A percentile compares a stretch with the other conserved stretches of the same genome.
Conservation (phyloP, 2,888 invertebrate genomes). For the Dasysyrphus albostriatus region DNA sequence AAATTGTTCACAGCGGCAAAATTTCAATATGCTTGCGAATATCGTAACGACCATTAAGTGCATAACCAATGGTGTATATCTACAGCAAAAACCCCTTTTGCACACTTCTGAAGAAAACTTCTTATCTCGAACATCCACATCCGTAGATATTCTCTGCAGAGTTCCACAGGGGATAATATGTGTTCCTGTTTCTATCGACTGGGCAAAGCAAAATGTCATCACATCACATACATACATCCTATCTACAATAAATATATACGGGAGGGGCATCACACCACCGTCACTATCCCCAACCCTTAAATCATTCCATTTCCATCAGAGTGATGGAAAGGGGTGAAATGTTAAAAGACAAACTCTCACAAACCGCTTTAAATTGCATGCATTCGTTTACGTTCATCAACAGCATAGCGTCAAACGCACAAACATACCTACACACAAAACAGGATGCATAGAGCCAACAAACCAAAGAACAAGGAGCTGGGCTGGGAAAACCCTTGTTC, state of each 20-base stretch:
- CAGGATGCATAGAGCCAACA: slow-evolving; percentile 50
- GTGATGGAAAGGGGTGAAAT: slow-evolving; percentile 22
- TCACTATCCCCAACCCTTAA: neutral
- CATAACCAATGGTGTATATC: slow-evolving; percentile 23
- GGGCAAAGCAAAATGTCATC: slow-evolving; percentile 25
- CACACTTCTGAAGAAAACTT: neutral
- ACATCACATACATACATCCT: slow-evolving; percentile 13
- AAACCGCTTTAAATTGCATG: slow-evolving; percentile 56
- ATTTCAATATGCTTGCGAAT: slow-evolving; percentile 49
- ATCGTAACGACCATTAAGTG: slow-evolving; percentile 61
- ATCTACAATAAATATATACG: neutral
- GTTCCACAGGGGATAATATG: slow-evolving; percentile 11
- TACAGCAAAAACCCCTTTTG: slow-evolving; percentile 14
- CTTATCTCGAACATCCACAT: slow-evolving; percentile 15
- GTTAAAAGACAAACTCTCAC: slow-evolving; percentile 65
- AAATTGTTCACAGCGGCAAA: slow-evolving; percentile 41
- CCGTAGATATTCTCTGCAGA: neutral
- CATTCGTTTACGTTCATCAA: slow-evolving; percentile 47
- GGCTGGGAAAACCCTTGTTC: slow-evolving; percentile 47
- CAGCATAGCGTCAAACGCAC: slow-evolving; percentile 29
- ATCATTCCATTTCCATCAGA: neutral
- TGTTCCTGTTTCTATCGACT: slow-evolving; percentile 28
- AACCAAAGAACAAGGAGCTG: slow-evolving; percentile 58
- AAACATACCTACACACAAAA: slow-evolving; percentile 3
- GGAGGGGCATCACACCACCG: slow-evolving; percentile 15